Evolutionary conservation across 2,797 vertebrate species (phyloP).

Genomic region (Cirrhinus mrigala): DNA sequence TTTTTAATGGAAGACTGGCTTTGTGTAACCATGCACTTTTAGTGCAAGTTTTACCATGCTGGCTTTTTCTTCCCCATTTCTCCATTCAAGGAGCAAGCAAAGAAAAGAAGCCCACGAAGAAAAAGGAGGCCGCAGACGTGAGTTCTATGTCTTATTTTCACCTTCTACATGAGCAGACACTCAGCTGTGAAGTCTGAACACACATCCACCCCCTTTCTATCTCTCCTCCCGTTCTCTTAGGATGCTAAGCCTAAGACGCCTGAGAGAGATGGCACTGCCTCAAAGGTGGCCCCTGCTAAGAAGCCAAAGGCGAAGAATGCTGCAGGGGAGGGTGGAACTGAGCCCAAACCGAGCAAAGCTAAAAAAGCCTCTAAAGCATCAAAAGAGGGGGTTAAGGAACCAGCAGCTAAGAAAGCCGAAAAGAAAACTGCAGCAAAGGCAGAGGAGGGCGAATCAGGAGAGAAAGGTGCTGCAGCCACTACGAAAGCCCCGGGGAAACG

Average conservation of each 20-base stretch:
- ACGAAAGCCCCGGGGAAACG: conserved; percentile 67
- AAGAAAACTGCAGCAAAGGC: conserved; percentile 36
- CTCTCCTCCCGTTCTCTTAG: conserved; percentile 50
- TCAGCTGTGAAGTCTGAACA: background rate
- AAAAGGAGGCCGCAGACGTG: conserved; percentile 16
- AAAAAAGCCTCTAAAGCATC: conserved; percentile 54
- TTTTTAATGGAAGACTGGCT: background rate
- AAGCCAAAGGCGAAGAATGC: conserved; percentile 73
- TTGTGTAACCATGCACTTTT: background rate
- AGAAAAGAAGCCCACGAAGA: conserved; percentile 12
- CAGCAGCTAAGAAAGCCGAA: conserved; percentile 23
- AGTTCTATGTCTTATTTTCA: conserved; percentile 14
- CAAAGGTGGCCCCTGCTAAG: conserved; percentile 71
- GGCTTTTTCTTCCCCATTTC: background rate
- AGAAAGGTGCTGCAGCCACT: background rate
- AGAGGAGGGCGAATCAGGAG: background rate
- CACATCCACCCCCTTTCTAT: background rate
- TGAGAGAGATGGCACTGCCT: conserved; percentile 33
- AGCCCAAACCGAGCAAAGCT: conserved; percentile 56
- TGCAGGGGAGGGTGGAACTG: background rate
- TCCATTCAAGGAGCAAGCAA: background rate
- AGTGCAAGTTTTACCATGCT: background rate
- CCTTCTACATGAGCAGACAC: background rate
- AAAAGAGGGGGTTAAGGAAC: conserved; percentile 55
- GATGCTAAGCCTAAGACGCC: conserved; percentile 60